Conservation (phyloP, 2,797 vertebrate genomes). For the Mormyrops attenuatus region DNA sequence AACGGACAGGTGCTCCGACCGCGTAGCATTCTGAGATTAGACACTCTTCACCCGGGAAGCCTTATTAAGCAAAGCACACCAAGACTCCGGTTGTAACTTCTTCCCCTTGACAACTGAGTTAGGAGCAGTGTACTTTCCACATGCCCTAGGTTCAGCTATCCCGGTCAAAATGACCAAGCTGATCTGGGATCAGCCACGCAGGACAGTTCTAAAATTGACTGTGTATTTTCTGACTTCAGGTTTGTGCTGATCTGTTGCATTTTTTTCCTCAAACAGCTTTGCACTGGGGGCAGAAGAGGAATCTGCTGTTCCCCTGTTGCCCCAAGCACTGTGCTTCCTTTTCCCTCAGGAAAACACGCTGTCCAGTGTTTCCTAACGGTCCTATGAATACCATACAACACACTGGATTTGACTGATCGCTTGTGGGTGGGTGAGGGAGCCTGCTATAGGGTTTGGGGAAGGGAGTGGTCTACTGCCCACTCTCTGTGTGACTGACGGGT, state of each 20-base stretch:
- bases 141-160: neutral
- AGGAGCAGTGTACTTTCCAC: neutral
- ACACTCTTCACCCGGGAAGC: neutral
- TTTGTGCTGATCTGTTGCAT: neutral
- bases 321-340: neutral
- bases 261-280: neutral
- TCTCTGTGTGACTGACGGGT: neutral
- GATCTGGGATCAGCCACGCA: neutral
- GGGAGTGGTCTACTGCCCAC: neutral
- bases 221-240: neutral
- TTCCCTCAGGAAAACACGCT: neutral
- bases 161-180: neutral
- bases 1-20: neutral
- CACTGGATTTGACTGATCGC: neutral
- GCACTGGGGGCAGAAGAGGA: neutral
- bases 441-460: neutral
- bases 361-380: neutral
- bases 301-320: neutral
- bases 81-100: neutral
- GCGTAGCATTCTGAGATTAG: neutral
- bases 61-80: slow-evolving; percentile 1
- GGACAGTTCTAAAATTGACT: neutral
- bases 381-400: neutral
- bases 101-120: neutral
- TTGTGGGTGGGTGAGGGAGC: neutral